Base-by-base conservation (phyloP, 2,797 vertebrate species). In the Chaetodon trifasciatus region DNA sequence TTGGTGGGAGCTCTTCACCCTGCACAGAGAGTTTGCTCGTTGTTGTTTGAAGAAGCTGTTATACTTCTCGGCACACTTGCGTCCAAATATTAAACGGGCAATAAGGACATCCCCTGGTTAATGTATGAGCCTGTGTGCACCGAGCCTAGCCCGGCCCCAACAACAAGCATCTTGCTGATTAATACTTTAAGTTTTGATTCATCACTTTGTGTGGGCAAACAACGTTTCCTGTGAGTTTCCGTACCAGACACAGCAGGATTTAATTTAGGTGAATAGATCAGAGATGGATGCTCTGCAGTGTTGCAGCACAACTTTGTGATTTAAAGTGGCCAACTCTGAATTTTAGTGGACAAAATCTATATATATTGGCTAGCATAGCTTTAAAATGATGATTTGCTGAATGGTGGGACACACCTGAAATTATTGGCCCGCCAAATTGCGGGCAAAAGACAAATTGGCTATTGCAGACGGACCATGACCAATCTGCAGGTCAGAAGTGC, bases 401-500 rank as follows among this genome's bases (percentile, higher is more conserved):
- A 60, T 23, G n/a, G 28, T 17, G 4, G 58, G 5, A 19, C 55
- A 24, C 15, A 67, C 15, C 35, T 70, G 16, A 46, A 63, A 50
- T 72, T 7, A 52, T 8, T 58, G 46, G 35, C 19, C 12, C 21
- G 72, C 47, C 37, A 63, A 32, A 78, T 44, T 13, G 53, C 55
- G 60, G 67, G 69, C 77, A 70, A 78, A 77, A 53, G 81, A 70
- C 73, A 60, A 58, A 72, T 49, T 71, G 63, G 47, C 68, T 49
- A 35, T 42, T 68, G 49, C 83, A 63, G 64, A 53, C 28, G 8
- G 72, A 66, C 60, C 46, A 9, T 24, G 81, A 88, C 85, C 88
- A 62, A 82, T 84, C 80, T 79, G 88, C 86, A 72, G 92, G 89
- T 93, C 89, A 86, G 83, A 68, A 88, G 89, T 77, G 81, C 55